phyloP scores from a whole-genome alignment of 2,113 vertebrate genomes.

The Myrmecophaga tridactyla region DNA sequence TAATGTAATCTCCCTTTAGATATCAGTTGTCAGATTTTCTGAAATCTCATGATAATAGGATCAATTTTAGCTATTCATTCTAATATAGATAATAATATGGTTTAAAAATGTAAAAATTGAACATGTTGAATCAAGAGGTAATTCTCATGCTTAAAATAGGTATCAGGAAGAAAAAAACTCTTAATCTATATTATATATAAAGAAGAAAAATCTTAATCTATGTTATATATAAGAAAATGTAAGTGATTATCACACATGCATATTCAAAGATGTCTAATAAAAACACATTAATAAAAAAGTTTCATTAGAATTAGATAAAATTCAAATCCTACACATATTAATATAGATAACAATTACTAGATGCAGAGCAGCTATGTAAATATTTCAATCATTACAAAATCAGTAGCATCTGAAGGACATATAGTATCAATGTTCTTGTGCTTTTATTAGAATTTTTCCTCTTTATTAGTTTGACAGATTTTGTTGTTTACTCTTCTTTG shows the following conservation, averaged over 20 bases:
- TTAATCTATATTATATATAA: slow-evolving; percentile 7
- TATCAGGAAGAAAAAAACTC: slow-evolving; percentile 20
- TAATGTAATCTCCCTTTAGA: slow-evolving; percentile 74
- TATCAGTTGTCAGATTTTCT: slow-evolving; percentile 70
- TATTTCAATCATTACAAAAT: not conserved
- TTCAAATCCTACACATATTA: not conserved
- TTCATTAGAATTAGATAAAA: not conserved
- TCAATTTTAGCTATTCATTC: slow-evolving; percentile 68
- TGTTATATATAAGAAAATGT: slow-evolving; percentile 30
- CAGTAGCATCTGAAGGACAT: not conserved
- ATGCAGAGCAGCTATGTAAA: not conserved
- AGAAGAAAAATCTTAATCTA: slow-evolving; percentile 22
- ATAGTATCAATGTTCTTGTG: not conserved
- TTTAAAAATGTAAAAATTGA: slow-evolving; percentile 61
- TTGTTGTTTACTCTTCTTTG: not conserved
- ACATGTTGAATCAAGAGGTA: slow-evolving; percentile 62
- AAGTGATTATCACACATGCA: not conserved
- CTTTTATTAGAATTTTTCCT: not conserved
- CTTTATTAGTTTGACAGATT: not conserved
- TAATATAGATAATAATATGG: slow-evolving; percentile 64
- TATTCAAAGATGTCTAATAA: slow-evolving; percentile 19
- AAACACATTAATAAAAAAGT: not conserved
- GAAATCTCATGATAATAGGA: slow-evolving; percentile 70
- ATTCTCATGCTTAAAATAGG: slow-evolving; percentile 66
- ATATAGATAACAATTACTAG: not conserved